Conservation (phyloP, 2,113 vertebrate genomes). For the Bufo bufo region DNA sequence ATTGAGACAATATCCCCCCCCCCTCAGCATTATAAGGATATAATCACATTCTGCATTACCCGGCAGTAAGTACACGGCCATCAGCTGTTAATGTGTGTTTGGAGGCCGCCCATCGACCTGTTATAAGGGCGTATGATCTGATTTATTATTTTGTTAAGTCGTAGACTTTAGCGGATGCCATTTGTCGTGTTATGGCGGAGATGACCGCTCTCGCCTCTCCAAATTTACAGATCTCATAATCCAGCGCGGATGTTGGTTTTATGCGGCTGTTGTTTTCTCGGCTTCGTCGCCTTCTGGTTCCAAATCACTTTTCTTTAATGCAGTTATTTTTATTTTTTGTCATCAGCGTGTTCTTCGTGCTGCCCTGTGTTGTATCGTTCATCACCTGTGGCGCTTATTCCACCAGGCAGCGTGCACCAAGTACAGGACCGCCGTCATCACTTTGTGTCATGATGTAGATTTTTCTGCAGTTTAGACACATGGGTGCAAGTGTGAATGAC, state of each 20-base stretch:
- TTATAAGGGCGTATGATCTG: background rate
- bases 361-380: background rate
- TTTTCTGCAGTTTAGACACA: no score
- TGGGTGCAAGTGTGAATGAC: no score
- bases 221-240: slow-evolving; percentile 39
- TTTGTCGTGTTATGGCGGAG: slow-evolving; percentile 21
- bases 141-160: slow-evolving; percentile 17
- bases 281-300: background rate
- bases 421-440: no score
- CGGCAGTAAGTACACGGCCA: background rate
- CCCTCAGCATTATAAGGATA: background rate
- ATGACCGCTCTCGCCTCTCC: background rate
- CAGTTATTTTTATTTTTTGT: background rate
- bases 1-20: no score
- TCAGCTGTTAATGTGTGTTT: background rate
- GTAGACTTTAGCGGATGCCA: background rate
- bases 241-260: background rate
- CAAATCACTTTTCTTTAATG: background rate
- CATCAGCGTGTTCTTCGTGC: background rate
- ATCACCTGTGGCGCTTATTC: background rate
- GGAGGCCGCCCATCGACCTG: background rate
- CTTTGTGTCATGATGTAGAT: no score
- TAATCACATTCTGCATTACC: no score
- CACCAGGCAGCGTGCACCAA: background rate
- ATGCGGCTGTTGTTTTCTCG: background rate